These are phyloP conservation scores for Drosophila pseudoobscura DNA, from an alignment of 1,140 invertebrate genomes.

Conservation along the genomic window DNA sequence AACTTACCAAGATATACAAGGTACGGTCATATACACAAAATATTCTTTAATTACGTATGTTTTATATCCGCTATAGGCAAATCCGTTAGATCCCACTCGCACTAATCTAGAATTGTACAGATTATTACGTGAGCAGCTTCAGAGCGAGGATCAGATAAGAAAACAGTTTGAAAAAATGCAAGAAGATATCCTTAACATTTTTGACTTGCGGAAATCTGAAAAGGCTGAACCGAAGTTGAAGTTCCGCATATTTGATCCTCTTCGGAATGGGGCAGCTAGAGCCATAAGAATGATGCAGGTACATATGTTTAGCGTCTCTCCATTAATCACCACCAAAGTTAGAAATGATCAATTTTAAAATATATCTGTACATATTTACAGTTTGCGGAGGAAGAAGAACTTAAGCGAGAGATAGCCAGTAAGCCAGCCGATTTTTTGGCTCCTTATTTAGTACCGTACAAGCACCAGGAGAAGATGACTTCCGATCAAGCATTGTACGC, in stretches of 20 bases:
- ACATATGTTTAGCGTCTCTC: background rate
- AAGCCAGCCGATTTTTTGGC: slow-evolving; percentile 84
- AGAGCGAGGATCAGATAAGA: slow-evolving; percentile 83
- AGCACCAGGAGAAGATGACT: slow-evolving; percentile 79
- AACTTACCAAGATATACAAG: slow-evolving; percentile 87
- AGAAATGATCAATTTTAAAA: slow-evolving; percentile 1
- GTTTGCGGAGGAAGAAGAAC: slow-evolving; percentile 79
- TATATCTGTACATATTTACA: slow-evolving; percentile 39
- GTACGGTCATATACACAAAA: slow-evolving; percentile 74
- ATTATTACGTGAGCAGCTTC: slow-evolving; percentile 84
- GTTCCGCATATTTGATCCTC: slow-evolving; percentile 84
- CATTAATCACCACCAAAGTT: background rate
- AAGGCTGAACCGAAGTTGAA: slow-evolving; percentile 83
- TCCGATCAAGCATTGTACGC: slow-evolving; percentile 80
- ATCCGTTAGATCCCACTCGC: slow-evolving; percentile 86
- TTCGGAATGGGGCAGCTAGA: slow-evolving; percentile 84
- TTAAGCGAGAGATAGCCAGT: slow-evolving; percentile 72
- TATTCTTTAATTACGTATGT: background rate
- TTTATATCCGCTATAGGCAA: slow-evolving; percentile 76
- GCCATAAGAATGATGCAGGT: slow-evolving; percentile 65
- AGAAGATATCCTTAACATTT: slow-evolving; percentile 84
- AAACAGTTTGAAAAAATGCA: slow-evolving; percentile 83
- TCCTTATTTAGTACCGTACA: slow-evolving; percentile 85
- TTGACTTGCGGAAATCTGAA: slow-evolving; percentile 83
- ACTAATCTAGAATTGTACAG: slow-evolving; percentile 87